Evolutionary conservation across 2,797 vertebrate species (phyloP), one percentile per base, ranked within the genome.

Genomic region (Hydrophis major): DNA sequence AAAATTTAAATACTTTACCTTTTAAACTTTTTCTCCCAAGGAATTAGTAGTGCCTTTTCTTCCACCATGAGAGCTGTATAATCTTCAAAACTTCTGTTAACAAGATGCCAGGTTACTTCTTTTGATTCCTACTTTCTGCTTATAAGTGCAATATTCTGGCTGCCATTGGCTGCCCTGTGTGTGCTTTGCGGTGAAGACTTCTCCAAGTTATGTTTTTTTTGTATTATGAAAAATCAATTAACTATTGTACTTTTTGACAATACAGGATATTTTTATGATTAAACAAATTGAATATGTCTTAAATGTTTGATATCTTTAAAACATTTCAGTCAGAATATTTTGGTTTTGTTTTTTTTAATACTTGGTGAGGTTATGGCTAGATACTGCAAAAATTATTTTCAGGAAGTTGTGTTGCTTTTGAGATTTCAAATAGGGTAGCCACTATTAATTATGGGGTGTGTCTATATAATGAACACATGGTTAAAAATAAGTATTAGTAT

Each of bases 1-100:
- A 74, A 60, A 92, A 92, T 94, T 93, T 53, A 90, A 92, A 89
- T 93, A 92, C 90, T 95, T 93, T 87, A 87, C 91, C 78, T 74
- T 91, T 91, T 94, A 89, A 95, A 61, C 91, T 94, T 94, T 92
- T 66, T 69, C 2, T 1, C n/a, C 61, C 57, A 0, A 90, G 92
- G 91, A 89, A 60, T 83, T 83, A 47, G 42, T 83, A 47, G 42
- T 83, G 74, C 20, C 37, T 42, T 10, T 74, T 60, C 20, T 90
- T n/a, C 47, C 66, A 3, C n/a, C 22, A n/a, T 83, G 22, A 14
- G 66, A 55, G 50, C 53, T 91, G 11, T 47, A 53, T 59, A n/a
- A 12, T 88, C 59, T 88, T 91, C 53, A 53, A 37, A 91, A 27
- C 25, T 88, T 88, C 13, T 20, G n/a, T 55, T 18, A 6, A 16